phyloP scores from a whole-genome alignment of 2,113 vertebrate species.

The Halcyon malimbica region DNA sequence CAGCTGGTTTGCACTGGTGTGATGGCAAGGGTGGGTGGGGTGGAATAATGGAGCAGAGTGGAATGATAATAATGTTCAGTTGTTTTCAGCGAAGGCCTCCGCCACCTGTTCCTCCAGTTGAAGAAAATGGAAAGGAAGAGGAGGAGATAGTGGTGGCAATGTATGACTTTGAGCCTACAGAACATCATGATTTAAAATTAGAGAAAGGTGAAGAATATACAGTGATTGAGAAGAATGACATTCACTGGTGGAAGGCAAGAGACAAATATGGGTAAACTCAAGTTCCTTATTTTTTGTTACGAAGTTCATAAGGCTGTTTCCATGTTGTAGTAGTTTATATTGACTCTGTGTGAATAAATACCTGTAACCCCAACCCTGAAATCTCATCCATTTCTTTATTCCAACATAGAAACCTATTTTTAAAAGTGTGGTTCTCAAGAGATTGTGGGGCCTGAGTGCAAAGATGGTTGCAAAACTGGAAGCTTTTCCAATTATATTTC shows the following conservation, averaged over 20 bases:
- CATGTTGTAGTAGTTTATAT: not conserved
- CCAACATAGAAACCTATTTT: not conserved
- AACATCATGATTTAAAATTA: conserved; percentile 87
- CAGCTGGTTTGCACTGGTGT: not conserved
- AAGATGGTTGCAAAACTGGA: not conserved
- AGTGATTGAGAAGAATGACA: conserved; percentile 86
- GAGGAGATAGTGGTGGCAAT: conserved; percentile 85
- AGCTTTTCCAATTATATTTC: not conserved
- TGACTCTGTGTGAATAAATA: not conserved
- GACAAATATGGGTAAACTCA: conserved; percentile 84
- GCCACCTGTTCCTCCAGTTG: conserved; percentile 39
- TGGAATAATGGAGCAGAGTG: not conserved
- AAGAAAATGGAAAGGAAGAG: conserved; percentile 64
- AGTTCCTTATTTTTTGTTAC: not conserved
- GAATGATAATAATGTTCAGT: not conserved
- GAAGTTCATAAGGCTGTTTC: not conserved
- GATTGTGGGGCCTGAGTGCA: not conserved
- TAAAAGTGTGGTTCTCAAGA: rapidly evolving
- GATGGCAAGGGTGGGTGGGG: not conserved
- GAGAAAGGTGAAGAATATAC: conserved; percentile 87
- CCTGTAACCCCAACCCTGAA: not conserved
- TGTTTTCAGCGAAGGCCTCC: conserved; percentile 74
- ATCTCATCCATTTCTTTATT: not conserved
- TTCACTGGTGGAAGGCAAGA: conserved; percentile 91
- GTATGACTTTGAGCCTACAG: conserved; percentile 87